Evolutionary conservation across 2,888 invertebrate species (phyloP), one percentile per base, ranked within the genome.

Genomic region (Glaucopsyche alexis): DNA sequence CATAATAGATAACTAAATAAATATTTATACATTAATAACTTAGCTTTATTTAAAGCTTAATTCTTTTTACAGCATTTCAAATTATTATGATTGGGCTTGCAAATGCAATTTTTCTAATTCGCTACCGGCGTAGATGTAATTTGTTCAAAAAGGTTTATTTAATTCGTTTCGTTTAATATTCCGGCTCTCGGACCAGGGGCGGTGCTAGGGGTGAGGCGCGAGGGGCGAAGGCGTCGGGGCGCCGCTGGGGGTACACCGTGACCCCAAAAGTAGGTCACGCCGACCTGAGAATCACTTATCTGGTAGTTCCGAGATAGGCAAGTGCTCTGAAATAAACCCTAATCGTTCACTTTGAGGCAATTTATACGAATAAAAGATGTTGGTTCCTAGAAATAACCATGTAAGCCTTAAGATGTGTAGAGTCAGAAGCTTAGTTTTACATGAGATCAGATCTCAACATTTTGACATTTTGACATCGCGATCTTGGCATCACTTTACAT

Each of bases 251-350:
- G 69, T 65, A 60, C 29, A 67, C 47, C 60, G 55, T 49, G 66
- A 75, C 60, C 74, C 71, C 69, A 71, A 72, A 75, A 75, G 67
- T 74, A 67, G 75, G 75, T 74, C 75, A 74, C 72, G 75, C 72
- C 66, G 47, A 16, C 72, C 72, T 50, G 71, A 73, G 71, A 73
- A 71, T 71, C 72, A 75, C 74, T 72, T 74, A 72, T 74, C 74
- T 74, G 71, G 71, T 74, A 74, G 72, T 74, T 72, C 66, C 42
- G 42, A 71, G 49, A 64, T 72, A 65, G 73, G 72, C 73, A 60
- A 72, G 71, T 74, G 72, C 66, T 14, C 70, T 49, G 47, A 64
- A n/a, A 72, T 50, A 19, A 49, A 29, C 45, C 47, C 49, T 64
- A 29, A 47, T 72, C 45, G 47, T 47, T 29, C 64, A 29, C 64